These are phyloP conservation scores for Brevimyrus niger DNA, from an alignment of 2,113 vertebrate species.

Conservation along the genomic window DNA sequence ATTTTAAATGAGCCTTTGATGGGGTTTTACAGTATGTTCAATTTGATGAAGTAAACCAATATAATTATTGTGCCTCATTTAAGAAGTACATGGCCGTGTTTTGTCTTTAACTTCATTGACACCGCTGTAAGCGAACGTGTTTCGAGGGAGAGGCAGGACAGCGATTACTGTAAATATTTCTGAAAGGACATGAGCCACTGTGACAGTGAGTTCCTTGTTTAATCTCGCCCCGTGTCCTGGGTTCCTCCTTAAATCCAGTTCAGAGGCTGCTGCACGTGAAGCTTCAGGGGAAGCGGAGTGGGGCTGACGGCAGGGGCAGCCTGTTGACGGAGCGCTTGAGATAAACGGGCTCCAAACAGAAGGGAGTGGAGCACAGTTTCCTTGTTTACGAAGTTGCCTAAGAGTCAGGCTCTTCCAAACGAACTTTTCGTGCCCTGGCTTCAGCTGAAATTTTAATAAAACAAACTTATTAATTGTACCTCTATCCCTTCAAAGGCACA, in stretches of 20 bases:
- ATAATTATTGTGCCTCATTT: not conserved
- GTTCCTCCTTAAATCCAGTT: conserved; percentile 1
- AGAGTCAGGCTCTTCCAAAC: not conserved
- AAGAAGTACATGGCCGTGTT: not conserved
- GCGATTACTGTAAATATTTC: not conserved
- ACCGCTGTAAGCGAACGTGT: not conserved
- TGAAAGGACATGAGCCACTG: not conserved
- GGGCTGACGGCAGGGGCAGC: not conserved
- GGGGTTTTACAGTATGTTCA: not conserved
- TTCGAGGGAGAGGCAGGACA: not conserved
- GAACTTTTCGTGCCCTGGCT: not conserved
- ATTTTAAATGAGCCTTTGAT: not conserved
- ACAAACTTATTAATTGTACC: not conserved
- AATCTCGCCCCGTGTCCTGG: not conserved
- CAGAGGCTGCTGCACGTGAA: not conserved
- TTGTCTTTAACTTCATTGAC: not conserved
- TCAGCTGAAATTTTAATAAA: not conserved
- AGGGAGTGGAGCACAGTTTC: conserved; percentile 21
- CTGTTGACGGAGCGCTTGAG: not conserved
- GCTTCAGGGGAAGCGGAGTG: not conserved
- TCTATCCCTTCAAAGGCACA: not conserved
- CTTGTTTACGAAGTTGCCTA: conserved; percentile 29
- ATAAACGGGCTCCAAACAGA: not conserved
- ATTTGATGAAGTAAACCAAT: not conserved
- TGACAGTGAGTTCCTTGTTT: not conserved